phyloP scores from a whole-genome alignment of 2,888 invertebrate species.

The Pocota personata region DNA sequence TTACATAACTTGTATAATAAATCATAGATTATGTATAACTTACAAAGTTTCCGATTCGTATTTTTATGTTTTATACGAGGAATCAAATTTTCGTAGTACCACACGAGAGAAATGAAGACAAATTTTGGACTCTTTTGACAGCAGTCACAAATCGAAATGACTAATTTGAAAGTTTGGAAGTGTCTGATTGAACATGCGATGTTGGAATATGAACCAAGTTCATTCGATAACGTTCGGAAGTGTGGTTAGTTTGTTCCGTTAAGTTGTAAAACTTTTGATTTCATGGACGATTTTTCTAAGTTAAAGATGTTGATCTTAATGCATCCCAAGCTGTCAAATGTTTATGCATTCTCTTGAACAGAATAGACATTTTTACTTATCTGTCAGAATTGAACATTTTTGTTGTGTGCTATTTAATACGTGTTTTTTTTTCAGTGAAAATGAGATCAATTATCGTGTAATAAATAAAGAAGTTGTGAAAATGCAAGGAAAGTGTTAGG shows the following conservation, averaged over 20 bases:
- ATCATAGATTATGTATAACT: constrained; percentile 29
- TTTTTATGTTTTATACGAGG: constrained; percentile 20
- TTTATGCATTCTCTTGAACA: too few relatives aligned
- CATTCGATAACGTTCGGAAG: neutral
- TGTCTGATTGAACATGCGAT: neutral
- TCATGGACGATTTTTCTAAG: too few relatives aligned
- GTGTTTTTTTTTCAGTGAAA: too few relatives aligned
- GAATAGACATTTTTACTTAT: too few relatives aligned
- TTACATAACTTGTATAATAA: neutral
- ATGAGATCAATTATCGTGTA: too few relatives aligned
- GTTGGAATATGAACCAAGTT: neutral
- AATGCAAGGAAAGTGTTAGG: too few relatives aligned
- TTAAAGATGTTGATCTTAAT: too few relatives aligned
- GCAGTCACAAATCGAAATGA: constrained; percentile 38
- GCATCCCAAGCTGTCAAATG: too few relatives aligned
- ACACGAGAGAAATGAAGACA: constrained; percentile 32
- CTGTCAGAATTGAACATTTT: too few relatives aligned
- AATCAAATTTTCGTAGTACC: constrained; percentile 30
- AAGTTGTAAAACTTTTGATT: neutral
- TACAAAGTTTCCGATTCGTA: constrained; percentile 46
- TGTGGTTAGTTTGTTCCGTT: neutral
- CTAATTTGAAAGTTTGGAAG: constrained; percentile 55
- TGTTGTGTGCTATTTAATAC: too few relatives aligned
- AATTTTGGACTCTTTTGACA: constrained; percentile 51
- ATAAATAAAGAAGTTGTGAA: too few relatives aligned